phyloP scores from a whole-genome alignment of 2,888 invertebrate genomes.

The Microchrysa polita region DNA sequence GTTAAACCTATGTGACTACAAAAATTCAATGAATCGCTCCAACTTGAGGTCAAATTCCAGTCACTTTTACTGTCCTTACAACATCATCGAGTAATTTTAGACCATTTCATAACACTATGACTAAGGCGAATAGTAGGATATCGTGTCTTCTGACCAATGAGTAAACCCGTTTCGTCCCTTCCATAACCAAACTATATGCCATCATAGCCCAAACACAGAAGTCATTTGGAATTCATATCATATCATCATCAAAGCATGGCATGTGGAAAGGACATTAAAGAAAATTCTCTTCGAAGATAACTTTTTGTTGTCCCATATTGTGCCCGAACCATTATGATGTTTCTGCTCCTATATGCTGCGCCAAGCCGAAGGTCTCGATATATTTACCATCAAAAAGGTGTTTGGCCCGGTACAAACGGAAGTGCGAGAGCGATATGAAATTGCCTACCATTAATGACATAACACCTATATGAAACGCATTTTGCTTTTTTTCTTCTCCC shows the following conservation, averaged over 20 bases:
- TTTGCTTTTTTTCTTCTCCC: no score
- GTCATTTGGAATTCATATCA: no score
- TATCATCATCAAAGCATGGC: not conserved
- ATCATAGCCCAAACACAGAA: no score
- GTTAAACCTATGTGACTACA: not conserved
- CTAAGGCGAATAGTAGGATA: not conserved
- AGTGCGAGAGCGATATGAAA: constrained; percentile 15
- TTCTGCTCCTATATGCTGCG: constrained; percentile 25
- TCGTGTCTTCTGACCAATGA: not conserved
- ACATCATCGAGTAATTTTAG: constrained; percentile 4
- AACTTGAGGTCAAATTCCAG: not conserved
- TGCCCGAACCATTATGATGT: not conserved
- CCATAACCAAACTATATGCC: no score
- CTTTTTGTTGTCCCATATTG: constrained; percentile 4
- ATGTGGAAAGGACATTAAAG: constrained; percentile 38
- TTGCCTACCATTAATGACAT: constrained; percentile 20
- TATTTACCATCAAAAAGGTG: not conserved
- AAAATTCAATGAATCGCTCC: not conserved
- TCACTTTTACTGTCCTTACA: not conserved
- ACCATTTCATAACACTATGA: constrained; percentile 11
- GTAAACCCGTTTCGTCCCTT: not conserved
- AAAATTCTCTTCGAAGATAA: constrained; percentile 30
- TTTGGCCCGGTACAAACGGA: not conserved
- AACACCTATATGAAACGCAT: constrained; percentile 8
- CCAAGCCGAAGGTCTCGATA: not conserved